Percentiles rank a stretch among this genome's conserved stretches.
These are phyloP conservation scores for Centrocercus urophasianus DNA, from an alignment of 2,113 vertebrate genomes.

Conservation along the genomic window DNA sequence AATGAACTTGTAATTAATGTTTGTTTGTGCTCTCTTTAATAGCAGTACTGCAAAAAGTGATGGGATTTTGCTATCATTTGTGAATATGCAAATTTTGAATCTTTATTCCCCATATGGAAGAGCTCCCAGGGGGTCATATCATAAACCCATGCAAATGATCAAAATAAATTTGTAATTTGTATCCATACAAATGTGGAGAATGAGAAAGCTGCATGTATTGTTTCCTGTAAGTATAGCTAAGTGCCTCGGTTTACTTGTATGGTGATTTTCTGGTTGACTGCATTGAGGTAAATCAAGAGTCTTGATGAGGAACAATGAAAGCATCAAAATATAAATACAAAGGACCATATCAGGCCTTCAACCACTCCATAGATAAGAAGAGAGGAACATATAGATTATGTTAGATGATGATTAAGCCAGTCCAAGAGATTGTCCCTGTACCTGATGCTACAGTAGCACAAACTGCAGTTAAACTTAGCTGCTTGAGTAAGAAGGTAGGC, in stretches of 20 bases:
- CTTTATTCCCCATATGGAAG: slow-evolving; percentile 26
- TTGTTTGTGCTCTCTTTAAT: slow-evolving; percentile 56
- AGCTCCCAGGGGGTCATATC: slow-evolving; percentile 33
- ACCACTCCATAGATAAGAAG: neutral
- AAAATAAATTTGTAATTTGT: slow-evolving; percentile 17
- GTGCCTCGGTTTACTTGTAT: neutral
- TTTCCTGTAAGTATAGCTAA: neutral
- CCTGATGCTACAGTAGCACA: neutral
- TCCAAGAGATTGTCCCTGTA: neutral
- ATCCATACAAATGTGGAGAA: neutral
- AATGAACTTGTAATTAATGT: slow-evolving; percentile 58
- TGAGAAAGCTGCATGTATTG: neutral
- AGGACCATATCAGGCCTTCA: neutral
- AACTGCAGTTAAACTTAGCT: neutral
- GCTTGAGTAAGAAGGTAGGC: neutral
- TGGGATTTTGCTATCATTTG: slow-evolving; percentile 40
- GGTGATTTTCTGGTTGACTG: neutral
- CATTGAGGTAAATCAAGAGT: neutral
- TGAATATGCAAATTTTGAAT: slow-evolving; percentile 13
- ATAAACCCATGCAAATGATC: slow-evolving; percentile 32
- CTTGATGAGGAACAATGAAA: neutral
- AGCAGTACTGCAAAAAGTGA: neutral
- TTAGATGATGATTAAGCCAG: neutral
- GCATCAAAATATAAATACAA: neutral
- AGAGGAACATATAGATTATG: neutral